A percentile compares a stretch with the other conserved stretches of the same genome.
phyloP scores from a whole-genome alignment of 2,888 invertebrate species.

The Spicauda simplicius region DNA sequence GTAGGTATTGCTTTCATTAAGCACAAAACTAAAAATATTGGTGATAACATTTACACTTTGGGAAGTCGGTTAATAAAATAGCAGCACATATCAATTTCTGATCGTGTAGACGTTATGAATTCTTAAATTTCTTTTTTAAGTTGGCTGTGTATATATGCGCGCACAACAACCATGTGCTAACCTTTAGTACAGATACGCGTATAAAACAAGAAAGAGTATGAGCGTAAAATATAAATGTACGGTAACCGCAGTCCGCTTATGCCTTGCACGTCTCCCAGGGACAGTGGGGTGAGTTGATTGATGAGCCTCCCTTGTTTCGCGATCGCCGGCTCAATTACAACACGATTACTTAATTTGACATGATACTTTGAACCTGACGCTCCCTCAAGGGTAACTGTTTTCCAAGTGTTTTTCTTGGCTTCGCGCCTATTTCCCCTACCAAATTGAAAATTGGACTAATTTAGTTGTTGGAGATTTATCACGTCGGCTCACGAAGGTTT shows the following conservation, averaged over 20 bases:
- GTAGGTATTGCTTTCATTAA: too few relatives aligned
- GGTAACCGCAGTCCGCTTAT: slow-evolving; percentile 41
- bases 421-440: slow-evolving; percentile 12
- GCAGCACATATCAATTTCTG: too few relatives aligned
- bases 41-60: too few relatives aligned
- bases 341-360: slow-evolving; percentile 80
- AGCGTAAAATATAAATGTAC: neutral
- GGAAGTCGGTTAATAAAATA: too few relatives aligned
- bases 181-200: too few relatives aligned
- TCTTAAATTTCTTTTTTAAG: too few relatives aligned
- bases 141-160: too few relatives aligned
- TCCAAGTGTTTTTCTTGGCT: slow-evolving; percentile 32
- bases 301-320: slow-evolving; percentile 74
- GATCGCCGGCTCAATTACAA: slow-evolving; percentile 76
- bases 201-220: too few relatives aligned
- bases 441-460: slow-evolving; percentile 9
- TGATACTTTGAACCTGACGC: slow-evolving; percentile 64
- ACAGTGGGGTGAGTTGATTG: slow-evolving; percentile 70
- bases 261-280: slow-evolving; percentile 34
- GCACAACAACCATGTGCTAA: too few relatives aligned
- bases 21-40: too few relatives aligned
- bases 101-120: too few relatives aligned
- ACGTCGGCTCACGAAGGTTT: neutral
- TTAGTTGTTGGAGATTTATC: slow-evolving; percentile 10
- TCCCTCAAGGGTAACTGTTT: slow-evolving; percentile 50